phyloP scores from a whole-genome alignment of 2,113 vertebrate genomes.

The Triplophysa rosa region DNA sequence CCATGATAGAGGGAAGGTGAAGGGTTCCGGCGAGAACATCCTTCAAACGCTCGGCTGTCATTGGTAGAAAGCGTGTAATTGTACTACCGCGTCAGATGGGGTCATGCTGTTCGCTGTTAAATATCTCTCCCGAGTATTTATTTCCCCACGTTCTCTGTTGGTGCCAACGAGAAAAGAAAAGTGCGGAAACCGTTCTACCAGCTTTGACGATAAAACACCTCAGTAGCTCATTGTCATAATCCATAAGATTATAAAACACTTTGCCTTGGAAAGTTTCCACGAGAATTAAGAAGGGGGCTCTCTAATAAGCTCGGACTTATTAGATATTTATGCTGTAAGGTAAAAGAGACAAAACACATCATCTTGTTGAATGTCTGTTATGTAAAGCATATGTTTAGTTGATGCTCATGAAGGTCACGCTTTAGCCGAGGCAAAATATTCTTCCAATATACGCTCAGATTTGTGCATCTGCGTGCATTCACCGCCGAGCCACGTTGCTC shows the following conservation, averaged over 20 bases:
- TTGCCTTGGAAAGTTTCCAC: too few species aligned
- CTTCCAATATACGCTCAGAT: background rate
- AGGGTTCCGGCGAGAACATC: conserved; percentile 45
- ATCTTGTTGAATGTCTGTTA: background rate
- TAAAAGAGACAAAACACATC: too few species aligned
- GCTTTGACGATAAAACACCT: conserved; percentile 61
- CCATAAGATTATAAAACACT: background rate
- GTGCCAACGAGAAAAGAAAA: conserved; percentile 46
- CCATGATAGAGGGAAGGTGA: conserved; percentile 59
- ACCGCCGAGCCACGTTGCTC: conserved; percentile 1
- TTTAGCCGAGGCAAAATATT: background rate
- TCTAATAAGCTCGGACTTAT: too few species aligned
- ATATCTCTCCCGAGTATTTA: conserved; percentile 64
- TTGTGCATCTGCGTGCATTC: background rate
- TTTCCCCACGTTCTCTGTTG: conserved; percentile 47
- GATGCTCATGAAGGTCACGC: background rate
- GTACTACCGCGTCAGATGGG: conserved; percentile 61
- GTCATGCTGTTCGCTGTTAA: conserved; percentile 66
- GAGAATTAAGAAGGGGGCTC: too few species aligned
- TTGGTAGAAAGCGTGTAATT: conserved; percentile 64
- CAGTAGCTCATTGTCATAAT: conserved; percentile 25
- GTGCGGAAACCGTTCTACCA: conserved; percentile 48
- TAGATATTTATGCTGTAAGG: too few species aligned
- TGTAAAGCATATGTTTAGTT: background rate
- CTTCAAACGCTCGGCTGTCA: conserved; percentile 59